Conservation (phyloP, 2,113 vertebrate genomes). For the Neotoma lepida region DNA sequence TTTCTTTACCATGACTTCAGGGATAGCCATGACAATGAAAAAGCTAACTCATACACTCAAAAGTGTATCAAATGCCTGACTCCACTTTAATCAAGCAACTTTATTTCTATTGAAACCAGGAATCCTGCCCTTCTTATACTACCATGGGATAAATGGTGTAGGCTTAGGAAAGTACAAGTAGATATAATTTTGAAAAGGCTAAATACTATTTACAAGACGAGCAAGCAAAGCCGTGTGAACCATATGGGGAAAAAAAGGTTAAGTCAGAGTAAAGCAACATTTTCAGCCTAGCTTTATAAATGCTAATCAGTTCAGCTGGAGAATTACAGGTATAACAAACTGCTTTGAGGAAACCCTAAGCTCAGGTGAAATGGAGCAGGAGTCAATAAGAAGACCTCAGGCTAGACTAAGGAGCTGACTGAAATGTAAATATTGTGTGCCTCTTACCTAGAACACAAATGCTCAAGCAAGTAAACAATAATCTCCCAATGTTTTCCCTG, state of each 20-base stretch:
- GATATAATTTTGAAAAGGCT: slow-evolving; percentile 55
- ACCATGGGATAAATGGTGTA: neutral
- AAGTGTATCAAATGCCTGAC: neutral
- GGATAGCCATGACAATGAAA: neutral
- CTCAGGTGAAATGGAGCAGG: neutral
- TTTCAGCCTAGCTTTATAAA: slow-evolving; percentile 53
- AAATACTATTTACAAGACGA: slow-evolving; percentile 50
- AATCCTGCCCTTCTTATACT: neutral
- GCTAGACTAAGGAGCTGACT: neutral
- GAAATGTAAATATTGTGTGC: slow-evolving; percentile 43
- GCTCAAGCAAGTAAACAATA: neutral
- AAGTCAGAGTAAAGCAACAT: slow-evolving; percentile 14
- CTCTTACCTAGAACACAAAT: neutral
- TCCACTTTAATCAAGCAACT: slow-evolving; percentile 30
- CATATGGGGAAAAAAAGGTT: slow-evolving; percentile 61
- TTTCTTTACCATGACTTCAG: slow-evolving; percentile 21
- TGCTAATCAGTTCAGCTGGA: slow-evolving; percentile 45
- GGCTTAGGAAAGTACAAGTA: slow-evolving; percentile 13
- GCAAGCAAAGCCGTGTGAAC: neutral
- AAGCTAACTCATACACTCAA: neutral
- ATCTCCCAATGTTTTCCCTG: neutral
- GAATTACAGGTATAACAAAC: neutral
- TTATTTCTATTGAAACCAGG: neutral
- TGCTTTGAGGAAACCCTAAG: slow-evolving; percentile 12
- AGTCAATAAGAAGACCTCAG: neutral